These are phyloP conservation scores for Zeus faber DNA, from an alignment of 2,113 vertebrate species.

Conservation along the genomic window DNA sequence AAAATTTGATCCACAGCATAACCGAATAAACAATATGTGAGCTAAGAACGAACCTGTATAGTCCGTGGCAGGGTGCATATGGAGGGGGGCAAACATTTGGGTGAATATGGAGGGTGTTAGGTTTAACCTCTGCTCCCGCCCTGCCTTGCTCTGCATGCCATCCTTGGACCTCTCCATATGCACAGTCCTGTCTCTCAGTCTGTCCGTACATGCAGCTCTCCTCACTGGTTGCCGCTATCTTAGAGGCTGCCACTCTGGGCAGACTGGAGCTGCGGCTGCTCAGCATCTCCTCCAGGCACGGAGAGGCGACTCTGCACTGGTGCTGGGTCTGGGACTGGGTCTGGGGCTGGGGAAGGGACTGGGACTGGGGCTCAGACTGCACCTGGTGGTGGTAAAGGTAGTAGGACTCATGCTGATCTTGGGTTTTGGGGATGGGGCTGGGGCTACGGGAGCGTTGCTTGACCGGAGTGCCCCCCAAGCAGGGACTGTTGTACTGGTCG, in stretches of 20 bases:
- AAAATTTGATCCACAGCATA: too few species aligned
- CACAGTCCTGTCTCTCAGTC: conserved; percentile 74
- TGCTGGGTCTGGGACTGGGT: conserved; percentile 39
- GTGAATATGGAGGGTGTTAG: conserved; percentile 79
- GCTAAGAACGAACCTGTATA: conserved; percentile 62
- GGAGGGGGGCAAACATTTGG: conserved; percentile 82
- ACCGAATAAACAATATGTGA: too few species aligned
- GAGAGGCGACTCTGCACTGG: conserved; percentile 37
- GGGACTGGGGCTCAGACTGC: conserved; percentile 54
- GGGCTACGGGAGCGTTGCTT: conserved; percentile 84
- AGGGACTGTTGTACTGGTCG: conserved; percentile 74
- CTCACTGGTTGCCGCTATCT: conserved; percentile 79
- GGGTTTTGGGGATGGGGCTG: conserved; percentile 84
- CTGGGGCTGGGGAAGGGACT: conserved; percentile 33
- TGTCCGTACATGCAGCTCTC: conserved; percentile 67
- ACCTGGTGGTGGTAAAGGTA: conserved; percentile 57
- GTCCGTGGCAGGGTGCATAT: conserved; percentile 72
- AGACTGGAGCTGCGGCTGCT: conserved; percentile 69
- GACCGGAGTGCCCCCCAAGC: conserved; percentile 71
- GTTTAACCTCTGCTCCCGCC: conserved; percentile 36
- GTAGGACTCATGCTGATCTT: conserved; percentile 56
- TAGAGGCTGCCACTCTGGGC: conserved; percentile 73
- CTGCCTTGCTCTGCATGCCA: conserved; percentile 39
- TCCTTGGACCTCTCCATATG: conserved; percentile 44
- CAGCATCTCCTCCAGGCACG: conserved; percentile 80